phyloP scores from a whole-genome alignment of 2,797 vertebrate species.

The Tapera naevia region DNA sequence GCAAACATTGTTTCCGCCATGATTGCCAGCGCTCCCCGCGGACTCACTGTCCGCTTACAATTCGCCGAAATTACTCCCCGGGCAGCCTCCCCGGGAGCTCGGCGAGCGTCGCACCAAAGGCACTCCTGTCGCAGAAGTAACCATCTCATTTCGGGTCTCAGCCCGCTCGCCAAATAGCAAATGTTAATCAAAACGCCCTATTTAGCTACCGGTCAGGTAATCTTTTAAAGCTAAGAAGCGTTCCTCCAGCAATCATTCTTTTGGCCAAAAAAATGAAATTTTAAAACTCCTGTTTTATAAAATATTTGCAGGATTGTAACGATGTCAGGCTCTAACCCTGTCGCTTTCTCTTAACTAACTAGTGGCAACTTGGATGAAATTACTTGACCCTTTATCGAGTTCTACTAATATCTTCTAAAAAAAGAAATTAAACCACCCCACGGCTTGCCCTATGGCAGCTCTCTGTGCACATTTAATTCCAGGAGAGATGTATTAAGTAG shows the following conservation, averaged over 20 bases:
- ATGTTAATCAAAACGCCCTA: conserved; percentile 85
- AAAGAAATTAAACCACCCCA: conserved; percentile 84
- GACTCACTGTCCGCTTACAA: conserved; percentile 99
- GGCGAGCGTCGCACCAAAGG: conserved; percentile 81
- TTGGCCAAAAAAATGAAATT: conserved; percentile 63
- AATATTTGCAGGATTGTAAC: conserved; percentile 71
- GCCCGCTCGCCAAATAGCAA: conserved; percentile 81
- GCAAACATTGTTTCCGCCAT: conserved; percentile 99
- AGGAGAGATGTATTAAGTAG: conserved; percentile 86
- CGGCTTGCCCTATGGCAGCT: conserved; percentile 77
- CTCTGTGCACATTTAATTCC: conserved; percentile 84
- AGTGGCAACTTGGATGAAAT: conserved; percentile 87
- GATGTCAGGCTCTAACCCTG: conserved; percentile 72
- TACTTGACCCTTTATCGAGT: conserved; percentile 90
- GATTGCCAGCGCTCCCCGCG: conserved; percentile 99
- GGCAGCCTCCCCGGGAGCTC: conserved; percentile 81
- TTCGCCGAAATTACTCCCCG: conserved; percentile 95
- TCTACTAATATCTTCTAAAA: conserved; percentile 87
- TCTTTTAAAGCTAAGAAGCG: conserved; percentile 71
- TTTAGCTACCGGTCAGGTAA: conserved; percentile 78
- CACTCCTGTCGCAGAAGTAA: conserved; percentile 85
- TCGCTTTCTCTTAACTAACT: conserved; percentile 84
- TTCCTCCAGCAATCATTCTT: conserved; percentile 70
- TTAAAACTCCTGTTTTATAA: conserved; percentile 69
- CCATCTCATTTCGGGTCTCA: conserved; percentile 91